Evolutionary conservation across 2,888 invertebrate species (phyloP), one percentile per base, ranked within the genome.

Genomic region (Pogonocherus hispidulus): DNA sequence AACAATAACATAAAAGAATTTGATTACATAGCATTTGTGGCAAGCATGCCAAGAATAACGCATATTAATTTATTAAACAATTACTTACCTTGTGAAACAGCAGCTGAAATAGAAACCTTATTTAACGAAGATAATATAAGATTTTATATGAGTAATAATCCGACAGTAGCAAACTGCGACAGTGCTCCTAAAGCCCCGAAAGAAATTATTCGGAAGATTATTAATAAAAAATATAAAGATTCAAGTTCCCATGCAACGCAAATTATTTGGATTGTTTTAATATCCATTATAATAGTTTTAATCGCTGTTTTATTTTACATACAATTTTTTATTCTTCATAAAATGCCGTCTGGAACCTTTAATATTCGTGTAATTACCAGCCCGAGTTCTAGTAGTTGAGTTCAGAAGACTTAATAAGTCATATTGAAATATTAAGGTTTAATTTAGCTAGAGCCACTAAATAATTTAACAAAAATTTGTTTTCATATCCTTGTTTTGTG

Each of bases 1-100:
- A 64, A 73, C 22, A 85, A 85, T 66, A 74, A 79, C 11, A 72
- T 85, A 6, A 73, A 71, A 3, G 73, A 81, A 54, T 71, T 85
- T 11, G 81, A 83, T 63, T 84, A 83, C 64, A 76, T 81, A 46
- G 64, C 70, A n/a, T 68, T 84, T 37, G 72, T 82, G 6, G 55
- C 76, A 0, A 76, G 82, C 47, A 68, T 81, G 54, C 83, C 83
- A 0, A 79, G 72, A 35, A 63, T 84, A 3, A 65, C 81, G 0
- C 75, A 75, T 35, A 57, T 84, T 1, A 68, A 76, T 32, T 63
- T 84, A 6, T 72, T 76, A 46, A 69, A 78, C 44, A 84, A 84
- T 55, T 55, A 65, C 6, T 75, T 80, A 68, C 78, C 80, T 6
- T 84, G 84, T 65, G 78, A 79, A 52, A 69, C 81, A n/a, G 72